Base-by-base conservation (phyloP, 2,888 invertebrate species). In the Pristionchus exspectatus region DNA sequence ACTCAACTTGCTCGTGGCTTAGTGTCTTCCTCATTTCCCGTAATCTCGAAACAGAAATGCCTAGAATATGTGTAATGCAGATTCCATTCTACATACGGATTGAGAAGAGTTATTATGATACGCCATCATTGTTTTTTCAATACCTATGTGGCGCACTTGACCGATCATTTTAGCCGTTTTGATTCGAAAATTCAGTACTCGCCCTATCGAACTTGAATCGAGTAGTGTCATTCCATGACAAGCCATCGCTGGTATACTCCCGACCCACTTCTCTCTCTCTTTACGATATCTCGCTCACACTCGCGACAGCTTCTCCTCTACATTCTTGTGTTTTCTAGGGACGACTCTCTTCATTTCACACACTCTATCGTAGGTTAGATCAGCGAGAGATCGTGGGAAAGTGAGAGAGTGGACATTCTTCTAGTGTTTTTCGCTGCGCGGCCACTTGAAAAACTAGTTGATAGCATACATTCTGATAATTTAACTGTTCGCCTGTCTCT, bases 251-350 rank as follows among this genome's bases (percentile, higher is more conserved):
- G 38, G 1, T 74, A 59, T 24, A 59, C 21, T 38, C 74, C 18
- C 74, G 74, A 74, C 74, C 74, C 74, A 74, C 38, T 74, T 74
- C 33, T 2, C 38, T 18, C 84, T 56, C 56, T 30, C 63, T 85
- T 54, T 63, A 63, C 85, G 59, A 85, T 63, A 59, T 85, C 59
- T 84, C 27, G 5, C 63, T 63, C 30, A 7, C 83, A 24, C n/a
- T 33, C 59, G 38, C 63, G 33, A 63, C 85, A 85, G 16, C 63
- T 10, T 9, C 63, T 85, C 56, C 63, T 38, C 33, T 63, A 56
- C 44, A 50, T 50, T 50, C 44, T 50, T 50, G 44, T 50, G 44
- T 50, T 50, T 50, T 50, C 44, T 50, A 50, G 10, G 44, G 7
- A 10, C 44, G 4, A 50, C 12, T 50, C 44, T 50, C 44, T 50